Evolutionary conservation across 2,113 vertebrate species (phyloP).

Genomic region (Oryzias celebensis): DNA sequence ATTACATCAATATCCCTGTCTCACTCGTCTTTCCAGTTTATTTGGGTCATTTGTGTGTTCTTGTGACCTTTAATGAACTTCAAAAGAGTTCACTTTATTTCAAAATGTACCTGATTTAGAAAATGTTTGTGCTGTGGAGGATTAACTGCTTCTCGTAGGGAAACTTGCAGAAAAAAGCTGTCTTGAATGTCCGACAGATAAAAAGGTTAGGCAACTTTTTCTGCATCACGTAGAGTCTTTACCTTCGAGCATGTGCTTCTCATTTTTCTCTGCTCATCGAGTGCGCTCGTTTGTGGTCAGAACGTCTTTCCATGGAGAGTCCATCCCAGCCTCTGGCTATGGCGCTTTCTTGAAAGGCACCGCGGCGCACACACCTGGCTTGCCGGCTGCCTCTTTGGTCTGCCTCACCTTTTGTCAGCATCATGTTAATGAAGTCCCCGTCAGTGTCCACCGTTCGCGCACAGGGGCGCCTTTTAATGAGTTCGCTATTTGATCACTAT

Average conservation of each 20-base stretch:
- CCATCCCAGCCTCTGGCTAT: conserved; percentile 51
- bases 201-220: conserved; percentile 16
- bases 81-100: conserved; percentile 38
- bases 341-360: conserved; percentile 72
- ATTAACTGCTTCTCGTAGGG: neutral
- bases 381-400: conserved; percentile 78
- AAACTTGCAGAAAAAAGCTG: neutral
- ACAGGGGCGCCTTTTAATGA: conserved; percentile 80
- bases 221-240: conserved; percentile 11
- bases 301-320: conserved; percentile 37
- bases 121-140: neutral
- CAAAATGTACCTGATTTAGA: neutral
- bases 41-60: conserved; percentile 30
- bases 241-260: neutral
- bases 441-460: conserved; percentile 69
- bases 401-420: conserved; percentile 81
- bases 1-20: conserved; percentile 64
- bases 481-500: conserved; percentile 79
- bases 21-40: conserved; percentile 12
- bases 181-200: conserved; percentile 1
- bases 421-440: conserved; percentile 80
- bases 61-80: conserved; percentile 52
- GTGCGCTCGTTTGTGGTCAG: conserved; percentile 62
- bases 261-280: conserved; percentile 12
- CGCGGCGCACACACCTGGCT: conserved; percentile 77